Evolutionary conservation across 1,140 invertebrate genomes (phyloP), one percentile per base, ranked within the genome.

Genomic region (Drosophila bocki): DNA sequence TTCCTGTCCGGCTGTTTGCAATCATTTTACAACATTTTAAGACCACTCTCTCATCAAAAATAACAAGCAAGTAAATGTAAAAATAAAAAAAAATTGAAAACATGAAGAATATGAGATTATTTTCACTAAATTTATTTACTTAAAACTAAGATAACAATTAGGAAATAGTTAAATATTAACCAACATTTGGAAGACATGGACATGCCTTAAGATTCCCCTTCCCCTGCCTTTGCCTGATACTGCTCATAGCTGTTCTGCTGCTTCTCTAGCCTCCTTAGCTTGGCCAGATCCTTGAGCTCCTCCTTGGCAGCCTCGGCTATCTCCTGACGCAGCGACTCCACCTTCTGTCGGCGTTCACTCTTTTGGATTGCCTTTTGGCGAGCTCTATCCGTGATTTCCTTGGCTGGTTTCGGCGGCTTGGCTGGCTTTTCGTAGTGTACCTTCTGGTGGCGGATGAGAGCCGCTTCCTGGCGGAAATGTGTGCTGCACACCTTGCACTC

Each of bases 51-150:
- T 87, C 83, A 87, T 87, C 82, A 90, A 82, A 80, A 80, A 90
- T 90, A 90, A 90, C 85, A 90, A 90, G 85, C 85, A 90, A 90
- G 82, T 80, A 71, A 91, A 90, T 79, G 82, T 81, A 88, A 86
- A 85, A 86, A 76, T 67, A 70, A 65, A 87, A 86, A 86, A 87
- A 87, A 87, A 87, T 80, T 26, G 80, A 87, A 83, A 86, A 85
- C 13, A 39, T n/a, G 5, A 9, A 56, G n/a, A 54, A 11, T 1
- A 4, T 3, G 7, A 33, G 29, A 37, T 19, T 15, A 15, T 37
- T 54, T 4, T 3, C 1, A 3, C 32, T 53, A 8, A 19, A 8
- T 62, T 35, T 44, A 32, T 48, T 41, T 37, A 32, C 42, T 42
- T 74, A 72, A 15, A 72, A 53, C 37, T 61, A 60, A 3, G 45